Conservation (phyloP, 2,888 invertebrate genomes). For the Leptopterna dolabrata region DNA sequence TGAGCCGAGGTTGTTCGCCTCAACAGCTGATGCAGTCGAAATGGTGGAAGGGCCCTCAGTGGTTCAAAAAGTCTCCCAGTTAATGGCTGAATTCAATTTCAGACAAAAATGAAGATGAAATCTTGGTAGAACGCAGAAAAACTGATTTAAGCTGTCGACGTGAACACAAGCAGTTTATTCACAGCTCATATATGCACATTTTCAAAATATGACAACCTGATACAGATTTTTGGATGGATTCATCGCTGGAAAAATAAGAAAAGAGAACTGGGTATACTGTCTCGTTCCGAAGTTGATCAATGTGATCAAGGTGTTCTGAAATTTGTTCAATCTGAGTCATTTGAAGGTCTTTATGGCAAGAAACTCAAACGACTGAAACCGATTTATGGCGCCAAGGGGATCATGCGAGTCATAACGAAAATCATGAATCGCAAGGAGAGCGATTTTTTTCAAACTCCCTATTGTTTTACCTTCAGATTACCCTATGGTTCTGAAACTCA, state of each 20-base stretch:
- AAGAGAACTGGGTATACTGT: not conserved
- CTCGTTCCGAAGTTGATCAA: not conserved
- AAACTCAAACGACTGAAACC: conserved; percentile 21
- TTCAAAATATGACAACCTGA: not conserved
- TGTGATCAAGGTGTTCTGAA: not conserved
- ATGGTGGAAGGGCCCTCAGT: conserved; percentile 6
- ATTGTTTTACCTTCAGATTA: not conserved
- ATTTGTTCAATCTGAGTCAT: no score
- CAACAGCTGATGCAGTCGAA: no score
- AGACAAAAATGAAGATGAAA: no score
- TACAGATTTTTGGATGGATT: no score
- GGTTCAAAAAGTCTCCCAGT: not conserved
- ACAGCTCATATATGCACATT: no score
- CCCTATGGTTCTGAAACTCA: no score
- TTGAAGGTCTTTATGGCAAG: no score
- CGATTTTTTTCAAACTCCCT: not conserved
- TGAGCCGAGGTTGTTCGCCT: no score
- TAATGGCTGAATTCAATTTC: not conserved
- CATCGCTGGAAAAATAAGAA: not conserved
- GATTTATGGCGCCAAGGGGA: not conserved
- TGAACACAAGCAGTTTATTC: not conserved
- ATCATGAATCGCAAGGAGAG: conserved; percentile 1
- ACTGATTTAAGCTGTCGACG: no score
- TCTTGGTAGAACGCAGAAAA: not conserved
- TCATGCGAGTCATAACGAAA: not conserved